Evolutionary conservation across 1,140 invertebrate species (phyloP), one percentile per base, ranked within the genome.

Genomic region (Mamestra configurata): DNA sequence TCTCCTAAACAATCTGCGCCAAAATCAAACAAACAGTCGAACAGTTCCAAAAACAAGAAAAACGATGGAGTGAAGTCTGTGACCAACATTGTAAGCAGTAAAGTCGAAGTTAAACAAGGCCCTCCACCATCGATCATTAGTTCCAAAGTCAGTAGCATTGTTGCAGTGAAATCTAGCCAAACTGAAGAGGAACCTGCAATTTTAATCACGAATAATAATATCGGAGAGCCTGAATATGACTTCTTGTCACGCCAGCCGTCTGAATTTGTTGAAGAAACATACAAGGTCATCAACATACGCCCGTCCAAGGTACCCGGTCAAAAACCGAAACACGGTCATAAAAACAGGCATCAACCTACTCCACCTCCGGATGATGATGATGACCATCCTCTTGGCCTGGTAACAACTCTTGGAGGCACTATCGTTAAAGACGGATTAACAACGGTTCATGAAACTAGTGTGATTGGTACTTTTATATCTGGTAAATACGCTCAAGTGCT

Each of bases 401-500:
- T 98, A 0, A 98, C 97, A 1, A 97, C 97, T 86, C 95, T 98
- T 7, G 97, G 97, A 43, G 98, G 98, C 22, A 98, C 97, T 2
- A 96, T 98, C 40, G 96, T 98, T 3, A 97, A 97, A 86, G 97
- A 98, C 88, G 98, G 98, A 1, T 87, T 97, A 0, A 98, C 98
- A 0, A 98, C 98, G 0, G 97, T 98, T 8, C 97, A 98, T 86
- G 97, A 98, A 94, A 98, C 98, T 0, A 98, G 97, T 87, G 98
- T 98, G 13, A 97, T 98, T 85, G 98, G 98, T 4, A 98, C 98
- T 6, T 98, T 97, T 86, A 98, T 98, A 84, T 97, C 97, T 72
- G 98, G 98, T 70, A 98, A 98, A 92, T 98, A 98, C 86, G 98
- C 98, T 8, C 97, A 97, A 91, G 97, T 98, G 4, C 92, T 98